Evolutionary conservation across 2,113 vertebrate species (phyloP), one percentile per base, ranked within the genome.

Genomic region (Cryptotis parvus): DNA sequence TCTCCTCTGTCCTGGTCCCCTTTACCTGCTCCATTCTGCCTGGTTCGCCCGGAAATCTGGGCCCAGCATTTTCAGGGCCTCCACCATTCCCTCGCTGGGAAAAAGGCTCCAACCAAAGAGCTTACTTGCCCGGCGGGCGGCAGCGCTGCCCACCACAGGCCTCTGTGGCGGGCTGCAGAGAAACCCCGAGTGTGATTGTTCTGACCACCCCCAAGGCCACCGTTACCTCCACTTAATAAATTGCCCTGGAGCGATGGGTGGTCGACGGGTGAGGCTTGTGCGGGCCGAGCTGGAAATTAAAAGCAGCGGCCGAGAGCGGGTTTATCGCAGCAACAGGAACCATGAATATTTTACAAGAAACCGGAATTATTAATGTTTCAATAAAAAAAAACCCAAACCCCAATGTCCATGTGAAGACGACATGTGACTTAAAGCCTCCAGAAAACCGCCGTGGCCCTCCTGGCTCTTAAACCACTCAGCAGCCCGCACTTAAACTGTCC

Each of bases 341-440:
- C 92, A 96, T 97, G 96, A 97, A 97, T 97, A 96, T 97, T 97
- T 97, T 96, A 97, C 94, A 95, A 96, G 94, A 97, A 92, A 85
- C 95, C 95, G 92, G 96, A 97, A 97, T 97, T 96, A 96, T 96
- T 96, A 94, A 97, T 96, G 96, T 96, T 96, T 96, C 96, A 94
- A 96, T 97, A 93, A 96, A 97, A 97, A 95, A 87, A 84, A 91
- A 95, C 93, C 93, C 95, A 58, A 58, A 95, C 94, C 93, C 95
- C 96, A 61, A 0, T 65, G 92, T 96, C 95, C 93, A 92, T 55
- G 94, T 29, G 89, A 91, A 89, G 96, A 94, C 79, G 58, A 58
- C 95, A 92, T 84, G 96, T 81, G 94, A 96, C 93, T 95, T 55
- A 63, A 76, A 91, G 82, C 92, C 96, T 90, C 33, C 85, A 72